Percentiles rank a stretch among this genome's conserved stretches.
These are phyloP conservation scores for Dioctria linearis DNA, from an alignment of 2,888 invertebrate genomes.

Conservation along the genomic window DNA sequence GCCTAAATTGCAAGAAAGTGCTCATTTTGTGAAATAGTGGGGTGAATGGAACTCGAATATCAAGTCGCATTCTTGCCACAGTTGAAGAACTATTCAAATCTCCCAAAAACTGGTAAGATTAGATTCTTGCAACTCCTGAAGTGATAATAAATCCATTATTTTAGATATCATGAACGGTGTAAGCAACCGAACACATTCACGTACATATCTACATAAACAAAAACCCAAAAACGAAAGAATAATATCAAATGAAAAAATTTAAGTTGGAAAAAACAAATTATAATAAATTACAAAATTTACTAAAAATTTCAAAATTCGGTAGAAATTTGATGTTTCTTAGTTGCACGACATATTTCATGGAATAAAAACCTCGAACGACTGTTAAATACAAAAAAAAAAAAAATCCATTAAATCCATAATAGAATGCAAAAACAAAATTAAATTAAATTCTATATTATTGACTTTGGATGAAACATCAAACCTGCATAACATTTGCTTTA, in stretches of 20 bases:
- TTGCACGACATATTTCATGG: neutral
- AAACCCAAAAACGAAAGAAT: neutral
- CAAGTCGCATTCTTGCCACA: too few relatives aligned
- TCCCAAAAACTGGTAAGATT: too few relatives aligned
- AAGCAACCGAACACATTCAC: too few relatives aligned
- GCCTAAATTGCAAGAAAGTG: too few relatives aligned
- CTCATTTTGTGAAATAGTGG: too few relatives aligned
- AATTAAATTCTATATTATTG: conserved; percentile 1
- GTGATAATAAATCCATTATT: too few relatives aligned
- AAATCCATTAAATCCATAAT: conserved; percentile 4
- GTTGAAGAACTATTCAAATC: too few relatives aligned
- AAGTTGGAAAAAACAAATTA: neutral
- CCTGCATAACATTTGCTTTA: conserved; percentile 30
- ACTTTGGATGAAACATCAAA: conserved; percentile 52
- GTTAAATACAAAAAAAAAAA: conserved; percentile 36
- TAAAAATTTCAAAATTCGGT: conserved; percentile 12
- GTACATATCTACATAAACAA: too few relatives aligned
- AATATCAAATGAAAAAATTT: neutral
- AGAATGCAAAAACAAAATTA: conserved; percentile 43
- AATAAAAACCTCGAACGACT: neutral
- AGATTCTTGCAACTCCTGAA: too few relatives aligned
- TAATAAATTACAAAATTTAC: neutral
- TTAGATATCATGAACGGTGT: too few relatives aligned
- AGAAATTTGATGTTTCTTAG: conserved; percentile 45
- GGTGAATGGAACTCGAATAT: too few relatives aligned